Conservation (phyloP, 1,140 invertebrate genomes). For the Zophobas morio region DNA sequence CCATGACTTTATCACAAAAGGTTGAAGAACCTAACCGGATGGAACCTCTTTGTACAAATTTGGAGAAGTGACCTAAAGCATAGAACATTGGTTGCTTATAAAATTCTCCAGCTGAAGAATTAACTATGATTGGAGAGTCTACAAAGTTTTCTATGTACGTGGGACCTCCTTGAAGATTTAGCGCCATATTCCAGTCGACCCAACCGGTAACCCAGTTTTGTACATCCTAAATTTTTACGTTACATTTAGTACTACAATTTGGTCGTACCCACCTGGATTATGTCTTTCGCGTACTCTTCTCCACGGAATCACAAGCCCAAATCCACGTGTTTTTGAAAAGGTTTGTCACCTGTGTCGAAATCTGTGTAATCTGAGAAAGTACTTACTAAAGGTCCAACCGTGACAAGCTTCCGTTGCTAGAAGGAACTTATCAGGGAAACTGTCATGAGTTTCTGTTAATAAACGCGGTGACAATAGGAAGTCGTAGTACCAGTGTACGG, state of each 20-base stretch:
- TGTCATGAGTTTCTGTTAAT: constrained; percentile 3
- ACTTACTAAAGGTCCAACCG: background rate
- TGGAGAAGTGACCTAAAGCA: constrained; percentile 74
- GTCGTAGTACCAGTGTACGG: constrained; percentile 44
- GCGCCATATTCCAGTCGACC: constrained; percentile 81
- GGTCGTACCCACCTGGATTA: too few relatives aligned
- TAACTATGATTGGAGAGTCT: constrained; percentile 77
- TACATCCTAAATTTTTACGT: too few relatives aligned
- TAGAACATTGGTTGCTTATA: constrained; percentile 83
- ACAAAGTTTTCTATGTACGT: constrained; percentile 77
- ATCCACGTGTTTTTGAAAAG: background rate
- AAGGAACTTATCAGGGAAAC: constrained; percentile 37
- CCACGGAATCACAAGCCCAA: constrained; percentile 20
- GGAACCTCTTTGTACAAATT: constrained; percentile 66
- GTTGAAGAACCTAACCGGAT: constrained; percentile 58
- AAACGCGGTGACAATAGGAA: constrained; percentile 7
- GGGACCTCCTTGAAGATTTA: constrained; percentile 76
- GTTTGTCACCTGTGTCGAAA: constrained; percentile 1
- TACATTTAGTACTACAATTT: too few relatives aligned
- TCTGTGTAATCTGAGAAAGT: background rate
- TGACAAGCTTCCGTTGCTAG: constrained; percentile 44
- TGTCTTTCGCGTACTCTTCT: constrained; percentile 3
- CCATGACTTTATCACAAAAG: constrained; percentile 54
- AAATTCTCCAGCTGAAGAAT: constrained; percentile 71
- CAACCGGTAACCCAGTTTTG: constrained; percentile 67